A percentile compares a stretch with the other conserved stretches of the same genome.
These are phyloP conservation scores for Nymphicus hollandicus DNA, from an alignment of 2,113 vertebrate genomes.

Conservation along the genomic window DNA sequence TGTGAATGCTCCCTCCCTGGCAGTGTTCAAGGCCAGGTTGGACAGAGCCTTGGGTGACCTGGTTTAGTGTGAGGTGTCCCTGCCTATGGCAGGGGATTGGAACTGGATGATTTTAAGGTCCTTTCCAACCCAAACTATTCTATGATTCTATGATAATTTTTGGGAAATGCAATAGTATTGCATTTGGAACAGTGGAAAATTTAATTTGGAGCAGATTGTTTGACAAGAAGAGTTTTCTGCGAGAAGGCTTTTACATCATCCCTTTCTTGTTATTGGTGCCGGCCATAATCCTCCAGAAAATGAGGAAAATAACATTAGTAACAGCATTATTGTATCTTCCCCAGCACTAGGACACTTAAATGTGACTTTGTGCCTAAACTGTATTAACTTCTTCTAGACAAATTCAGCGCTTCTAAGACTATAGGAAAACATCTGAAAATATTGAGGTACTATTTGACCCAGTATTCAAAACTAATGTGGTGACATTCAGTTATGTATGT, in stretches of 20 bases:
- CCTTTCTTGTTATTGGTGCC: fast-evolving
- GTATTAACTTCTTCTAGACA: background rate
- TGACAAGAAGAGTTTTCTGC: background rate
- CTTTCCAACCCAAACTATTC: no score
- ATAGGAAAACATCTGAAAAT: background rate
- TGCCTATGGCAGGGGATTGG: no score
- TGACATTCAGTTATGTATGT: background rate
- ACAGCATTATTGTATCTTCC: background rate
- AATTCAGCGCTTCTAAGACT: background rate
- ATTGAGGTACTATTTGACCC: background rate
- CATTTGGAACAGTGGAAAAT: background rate
- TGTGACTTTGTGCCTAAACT: background rate
- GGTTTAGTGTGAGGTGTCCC: no score
- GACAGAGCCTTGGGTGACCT: no score
- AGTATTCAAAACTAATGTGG: background rate
- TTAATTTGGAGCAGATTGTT: background rate
- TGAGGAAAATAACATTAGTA: background rate
- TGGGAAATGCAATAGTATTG: background rate
- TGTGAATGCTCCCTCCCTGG: no score
- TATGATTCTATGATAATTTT: background rate
- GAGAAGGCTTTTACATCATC: background rate
- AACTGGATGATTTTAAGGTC: no score
- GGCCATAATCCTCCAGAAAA: background rate
- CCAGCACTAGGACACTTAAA: background rate
- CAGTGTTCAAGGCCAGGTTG: no score